Conservation (phyloP, 2,113 vertebrate genomes). For the Pachypanchax playfairii region DNA sequence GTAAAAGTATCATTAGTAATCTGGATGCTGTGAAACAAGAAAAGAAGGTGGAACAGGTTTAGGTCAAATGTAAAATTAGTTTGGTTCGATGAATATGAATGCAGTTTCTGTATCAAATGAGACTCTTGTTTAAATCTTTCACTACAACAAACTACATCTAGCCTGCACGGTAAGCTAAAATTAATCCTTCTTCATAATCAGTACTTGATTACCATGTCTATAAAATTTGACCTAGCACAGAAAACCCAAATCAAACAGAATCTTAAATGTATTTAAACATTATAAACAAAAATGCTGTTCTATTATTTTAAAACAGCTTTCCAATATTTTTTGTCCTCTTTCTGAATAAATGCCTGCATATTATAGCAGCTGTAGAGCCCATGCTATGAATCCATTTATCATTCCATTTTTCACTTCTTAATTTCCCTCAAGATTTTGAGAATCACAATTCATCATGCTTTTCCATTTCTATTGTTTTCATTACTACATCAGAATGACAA, state of each 20-base stretch:
- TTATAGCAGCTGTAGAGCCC: constrained; percentile 42
- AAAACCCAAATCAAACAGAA: neutral
- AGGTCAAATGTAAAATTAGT: neutral
- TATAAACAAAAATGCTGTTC: constrained; percentile 4
- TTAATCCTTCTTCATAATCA: neutral
- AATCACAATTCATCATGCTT: constrained; percentile 37
- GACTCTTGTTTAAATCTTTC: neutral
- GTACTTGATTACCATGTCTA: neutral
- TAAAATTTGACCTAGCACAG: neutral
- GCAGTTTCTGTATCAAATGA: neutral
- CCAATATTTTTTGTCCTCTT: constrained; percentile 17
- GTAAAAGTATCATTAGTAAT: no score
- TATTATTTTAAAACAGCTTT: constrained; percentile 23
- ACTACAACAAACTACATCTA: neutral
- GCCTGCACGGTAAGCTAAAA: neutral
- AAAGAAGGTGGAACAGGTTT: no score
- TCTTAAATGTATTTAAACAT: neutral
- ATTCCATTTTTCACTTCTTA: constrained; percentile 70
- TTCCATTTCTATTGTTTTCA: constrained; percentile 57
- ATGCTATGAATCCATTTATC: constrained; percentile 63
- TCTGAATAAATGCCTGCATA: constrained; percentile 44
- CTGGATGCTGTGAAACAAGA: no score
- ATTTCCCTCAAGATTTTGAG: constrained; percentile 68
- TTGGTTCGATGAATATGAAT: neutral
- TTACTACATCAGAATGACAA: constrained; percentile 47